Conservation (phyloP, 2,113 vertebrate genomes). For the Callochromis pleurospilus region DNA sequence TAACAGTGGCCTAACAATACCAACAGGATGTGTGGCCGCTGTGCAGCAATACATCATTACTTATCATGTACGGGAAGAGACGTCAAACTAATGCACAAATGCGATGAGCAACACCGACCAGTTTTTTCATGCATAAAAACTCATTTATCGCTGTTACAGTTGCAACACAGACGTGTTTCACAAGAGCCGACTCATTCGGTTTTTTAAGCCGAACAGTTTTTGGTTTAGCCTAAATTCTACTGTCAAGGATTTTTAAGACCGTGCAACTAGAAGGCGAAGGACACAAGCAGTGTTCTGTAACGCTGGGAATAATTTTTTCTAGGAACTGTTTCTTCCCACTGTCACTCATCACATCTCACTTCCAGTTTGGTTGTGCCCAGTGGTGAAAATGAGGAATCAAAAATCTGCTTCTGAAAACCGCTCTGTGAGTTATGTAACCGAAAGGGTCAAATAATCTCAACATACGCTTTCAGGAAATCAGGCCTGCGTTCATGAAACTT, state of each 20-base stretch:
- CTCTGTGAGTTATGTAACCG: neutral
- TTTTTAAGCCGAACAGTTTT: neutral
- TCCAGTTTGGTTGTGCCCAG: neutral
- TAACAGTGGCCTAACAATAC: neutral
- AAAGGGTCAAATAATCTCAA: neutral
- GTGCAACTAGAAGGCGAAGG: neutral
- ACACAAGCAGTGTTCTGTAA: neutral
- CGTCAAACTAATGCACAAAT: neutral
- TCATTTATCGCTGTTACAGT: neutral
- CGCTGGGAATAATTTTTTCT: neutral
- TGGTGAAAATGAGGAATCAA: neutral
- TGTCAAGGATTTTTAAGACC: neutral
- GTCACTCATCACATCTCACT: neutral
- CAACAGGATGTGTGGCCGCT: neutral
- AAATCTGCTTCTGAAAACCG: neutral
- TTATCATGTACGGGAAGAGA: neutral
- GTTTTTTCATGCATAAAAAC: neutral
- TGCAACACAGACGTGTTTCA: neutral
- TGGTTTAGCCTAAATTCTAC: neutral
- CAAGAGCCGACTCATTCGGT: neutral
- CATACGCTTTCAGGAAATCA: neutral
- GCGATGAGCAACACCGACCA: neutral
- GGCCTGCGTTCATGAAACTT: rapidly evolving
- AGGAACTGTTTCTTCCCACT: neutral
- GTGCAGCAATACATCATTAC: neutral